Conservation (phyloP, 1,140 invertebrate species). For the Eriosoma lanigerum region DNA sequence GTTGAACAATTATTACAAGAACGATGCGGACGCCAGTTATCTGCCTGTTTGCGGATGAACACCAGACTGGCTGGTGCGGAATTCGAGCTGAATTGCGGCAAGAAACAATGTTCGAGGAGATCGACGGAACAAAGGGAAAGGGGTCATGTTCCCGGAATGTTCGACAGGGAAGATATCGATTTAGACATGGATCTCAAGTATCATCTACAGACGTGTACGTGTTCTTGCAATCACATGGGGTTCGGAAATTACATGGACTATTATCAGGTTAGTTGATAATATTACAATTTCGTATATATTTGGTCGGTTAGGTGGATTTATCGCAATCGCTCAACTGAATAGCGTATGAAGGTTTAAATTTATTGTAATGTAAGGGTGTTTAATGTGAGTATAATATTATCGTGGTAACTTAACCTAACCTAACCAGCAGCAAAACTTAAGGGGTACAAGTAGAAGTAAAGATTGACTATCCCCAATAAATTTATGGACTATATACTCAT, state of each 20-base stretch:
- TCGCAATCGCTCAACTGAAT: too few relatives aligned
- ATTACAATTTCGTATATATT: too few relatives aligned
- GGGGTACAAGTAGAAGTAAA: too few relatives aligned
- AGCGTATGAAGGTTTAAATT: too few relatives aligned
- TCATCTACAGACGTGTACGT: slow-evolving; percentile 82
- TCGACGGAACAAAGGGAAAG: slow-evolving; percentile 18
- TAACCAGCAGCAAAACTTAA: too few relatives aligned
- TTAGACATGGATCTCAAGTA: slow-evolving; percentile 75
- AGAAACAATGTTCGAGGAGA: slow-evolving; percentile 6
- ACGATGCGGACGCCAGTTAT: slow-evolving; percentile 43
- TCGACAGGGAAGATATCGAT: slow-evolving; percentile 59
- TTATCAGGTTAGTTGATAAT: slow-evolving; percentile 71
- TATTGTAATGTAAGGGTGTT: too few relatives aligned
- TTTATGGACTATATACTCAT: too few relatives aligned
- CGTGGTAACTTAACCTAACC: too few relatives aligned
- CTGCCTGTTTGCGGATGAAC: slow-evolving; percentile 34
- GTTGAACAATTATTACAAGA: slow-evolving; percentile 49
- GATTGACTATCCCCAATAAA: too few relatives aligned
- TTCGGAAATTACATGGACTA: slow-evolving; percentile 83
- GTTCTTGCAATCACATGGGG: slow-evolving; percentile 88
- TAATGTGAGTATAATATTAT: too few relatives aligned
- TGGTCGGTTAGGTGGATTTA: too few relatives aligned
- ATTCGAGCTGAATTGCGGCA: slow-evolving; percentile 34
- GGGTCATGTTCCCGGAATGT: not conserved
- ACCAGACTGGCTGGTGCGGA: slow-evolving; percentile 30